Evolutionary conservation across 2,888 invertebrate genomes (phyloP).

Genomic region (Thalpophila matura): DNA sequence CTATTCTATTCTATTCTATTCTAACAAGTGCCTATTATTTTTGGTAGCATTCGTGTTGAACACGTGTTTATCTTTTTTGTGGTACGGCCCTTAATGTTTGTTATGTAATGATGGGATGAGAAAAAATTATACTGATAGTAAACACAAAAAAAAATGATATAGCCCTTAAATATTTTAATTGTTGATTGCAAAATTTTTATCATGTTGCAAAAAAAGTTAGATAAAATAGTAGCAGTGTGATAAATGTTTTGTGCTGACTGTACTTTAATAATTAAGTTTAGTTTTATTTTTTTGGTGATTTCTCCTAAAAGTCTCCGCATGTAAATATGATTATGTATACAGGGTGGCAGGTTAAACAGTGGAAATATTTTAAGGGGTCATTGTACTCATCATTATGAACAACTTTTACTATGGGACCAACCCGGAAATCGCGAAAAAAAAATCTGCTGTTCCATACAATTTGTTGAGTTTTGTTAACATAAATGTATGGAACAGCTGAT

Average conservation of each 20-base stretch:
- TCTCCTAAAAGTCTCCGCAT: slow-evolving; percentile 11
- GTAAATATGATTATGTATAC: slow-evolving; percentile 55
- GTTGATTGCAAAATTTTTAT: slow-evolving; percentile 9
- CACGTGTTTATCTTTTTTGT: no score
- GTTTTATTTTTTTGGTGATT: slow-evolving; percentile 27
- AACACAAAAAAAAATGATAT: slow-evolving; percentile 40
- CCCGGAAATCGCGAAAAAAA: no score
- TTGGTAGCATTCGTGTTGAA: no score
- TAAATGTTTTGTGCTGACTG: slow-evolving; percentile 44
- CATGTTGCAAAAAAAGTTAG: not conserved
- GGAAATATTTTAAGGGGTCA: no score
- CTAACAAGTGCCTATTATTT: no score
- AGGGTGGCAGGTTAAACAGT: no score
- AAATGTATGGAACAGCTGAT: no score
- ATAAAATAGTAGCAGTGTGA: slow-evolving; percentile 12
- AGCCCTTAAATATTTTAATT: slow-evolving; percentile 8
- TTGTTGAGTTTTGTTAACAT: no score
- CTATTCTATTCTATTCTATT: no score
- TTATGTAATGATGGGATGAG: slow-evolving; percentile 37
- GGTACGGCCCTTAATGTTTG: slow-evolving; percentile 47
- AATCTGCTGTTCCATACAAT: no score
- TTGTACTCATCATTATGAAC: no score
- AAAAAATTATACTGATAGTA: slow-evolving; percentile 35
- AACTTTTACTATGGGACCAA: no score
- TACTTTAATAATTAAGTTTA: slow-evolving; percentile 34